A percentile compares a stretch with the other conserved stretches of the same genome.
phyloP scores from a whole-genome alignment of 2,888 invertebrate species.

The Odontomyia ornata region DNA sequence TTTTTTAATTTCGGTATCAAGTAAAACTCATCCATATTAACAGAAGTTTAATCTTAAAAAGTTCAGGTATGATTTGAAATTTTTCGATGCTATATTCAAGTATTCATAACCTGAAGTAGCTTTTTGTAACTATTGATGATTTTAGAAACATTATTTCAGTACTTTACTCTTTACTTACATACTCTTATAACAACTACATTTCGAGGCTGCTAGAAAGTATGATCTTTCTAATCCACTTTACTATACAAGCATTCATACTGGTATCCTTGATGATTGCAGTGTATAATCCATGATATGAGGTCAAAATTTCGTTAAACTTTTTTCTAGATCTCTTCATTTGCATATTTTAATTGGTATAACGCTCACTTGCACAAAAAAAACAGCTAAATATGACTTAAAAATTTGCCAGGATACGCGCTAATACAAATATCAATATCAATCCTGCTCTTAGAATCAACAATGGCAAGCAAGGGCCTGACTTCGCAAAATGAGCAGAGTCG shows the following conservation, averaged over 20 bases:
- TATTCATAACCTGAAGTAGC: too few species aligned
- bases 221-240: too few species aligned
- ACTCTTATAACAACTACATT: too few species aligned
- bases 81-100: too few species aligned
- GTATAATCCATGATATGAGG: too few species aligned
- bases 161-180: too few species aligned
- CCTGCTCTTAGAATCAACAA: slow-evolving; percentile 1
- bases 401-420: neutral
- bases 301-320: neutral
- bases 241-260: too few species aligned
- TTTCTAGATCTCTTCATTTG: neutral
- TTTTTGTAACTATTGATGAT: too few species aligned
- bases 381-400: slow-evolving; percentile 14
- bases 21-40: neutral
- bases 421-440: slow-evolving; percentile 21
- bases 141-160: too few species aligned
- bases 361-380: neutral
- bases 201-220: too few species aligned
- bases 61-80: too few species aligned
- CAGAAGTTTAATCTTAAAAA: neutral
- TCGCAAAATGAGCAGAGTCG: slow-evolving; percentile 29
- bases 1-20: slow-evolving; percentile 6
- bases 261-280: too few species aligned
- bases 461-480: slow-evolving; percentile 9
- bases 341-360: neutral